Percentiles rank a stretch among this genome's conserved stretches.
These are phyloP conservation scores for Idaea aversata DNA, from an alignment of 2,888 invertebrate species.

Conservation along the genomic window DNA sequence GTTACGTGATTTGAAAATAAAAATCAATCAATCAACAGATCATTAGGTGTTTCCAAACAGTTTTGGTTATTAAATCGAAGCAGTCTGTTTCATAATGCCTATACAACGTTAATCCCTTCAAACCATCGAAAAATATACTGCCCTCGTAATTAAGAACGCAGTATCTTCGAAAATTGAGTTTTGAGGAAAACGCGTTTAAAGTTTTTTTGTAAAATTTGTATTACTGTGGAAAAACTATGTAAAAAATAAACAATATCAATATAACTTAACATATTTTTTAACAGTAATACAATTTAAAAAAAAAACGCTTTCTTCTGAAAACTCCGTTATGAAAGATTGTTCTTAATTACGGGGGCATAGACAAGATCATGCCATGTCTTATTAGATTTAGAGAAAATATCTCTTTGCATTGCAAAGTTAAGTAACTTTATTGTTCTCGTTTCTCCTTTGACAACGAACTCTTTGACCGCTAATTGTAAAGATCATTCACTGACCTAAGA, in stretches of 20 bases:
- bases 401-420: background rate
- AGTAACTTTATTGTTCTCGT: background rate
- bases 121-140: too few relatives aligned
- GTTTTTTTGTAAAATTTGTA: too few relatives aligned
- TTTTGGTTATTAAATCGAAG: background rate
- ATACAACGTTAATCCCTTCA: background rate
- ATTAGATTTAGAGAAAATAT: background rate
- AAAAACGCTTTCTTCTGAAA: too few relatives aligned
- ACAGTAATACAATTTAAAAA: too few relatives aligned
- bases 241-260: too few relatives aligned
- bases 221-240: too few relatives aligned
- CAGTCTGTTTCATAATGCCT: background rate
- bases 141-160: too few relatives aligned
- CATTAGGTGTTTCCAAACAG: background rate
- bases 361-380: conserved; percentile 4
- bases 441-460: background rate
- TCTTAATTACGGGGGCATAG: background rate
- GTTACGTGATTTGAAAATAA: background rate
- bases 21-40: background rate
- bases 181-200: too few relatives aligned
- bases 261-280: too few relatives aligned
- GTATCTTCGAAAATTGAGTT: too few relatives aligned
- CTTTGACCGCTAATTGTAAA: background rate
- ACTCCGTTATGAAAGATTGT: too few relatives aligned
- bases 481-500: conserved; percentile 8